Evolutionary conservation across 2,888 invertebrate species (phyloP), one percentile per base, ranked within the genome.

Genomic region (Hylaea fasciaria): DNA sequence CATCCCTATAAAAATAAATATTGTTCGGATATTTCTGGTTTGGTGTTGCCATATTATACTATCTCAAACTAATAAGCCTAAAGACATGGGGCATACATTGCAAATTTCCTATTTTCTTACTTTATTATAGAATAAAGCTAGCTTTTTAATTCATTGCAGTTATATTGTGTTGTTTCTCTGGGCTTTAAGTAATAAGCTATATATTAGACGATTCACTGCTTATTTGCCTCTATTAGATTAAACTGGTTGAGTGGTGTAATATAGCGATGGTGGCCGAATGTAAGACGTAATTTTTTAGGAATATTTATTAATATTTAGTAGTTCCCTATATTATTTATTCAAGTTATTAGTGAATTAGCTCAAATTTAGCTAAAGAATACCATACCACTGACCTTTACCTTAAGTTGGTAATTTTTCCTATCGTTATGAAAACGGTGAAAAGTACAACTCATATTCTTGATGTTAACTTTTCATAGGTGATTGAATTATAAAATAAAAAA

Each of bases 401-500:
- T 53, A 3, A 43, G 54, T 61, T 60, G 61, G 64, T 54, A 54
- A 55, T 17, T 53, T 10, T 47, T 55, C 41, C 40, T 46, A 32
- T 54, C 29, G 40, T 32, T n/a, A 32, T 32, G 7, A 32, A 22
- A 32, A 51, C 14, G 51, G 22, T 52, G 17, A 74, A 40, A 81
- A 87, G 86, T 87, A 87, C 87, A 87, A 86, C 75, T 81, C 71
- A 72, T 77, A 77, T 77, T 72, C 74, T 71, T 79, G 73, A 78
- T 75, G 73, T 81, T 75, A 68, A 40, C 45, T 69, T 76, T 77
- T 73, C 67, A 77, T 71, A 70, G 74, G 70, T 70, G 76, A 77
- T 74, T 72, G 73, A 73, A 75, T 74, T 78, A 66, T 58, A 69
- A 70, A 73, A 68, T 64, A 72, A 80, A 81, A 81, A 80, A 80